Base-by-base conservation (phyloP, 1,140 invertebrate species). In the Diorhabda sublineata region DNA sequence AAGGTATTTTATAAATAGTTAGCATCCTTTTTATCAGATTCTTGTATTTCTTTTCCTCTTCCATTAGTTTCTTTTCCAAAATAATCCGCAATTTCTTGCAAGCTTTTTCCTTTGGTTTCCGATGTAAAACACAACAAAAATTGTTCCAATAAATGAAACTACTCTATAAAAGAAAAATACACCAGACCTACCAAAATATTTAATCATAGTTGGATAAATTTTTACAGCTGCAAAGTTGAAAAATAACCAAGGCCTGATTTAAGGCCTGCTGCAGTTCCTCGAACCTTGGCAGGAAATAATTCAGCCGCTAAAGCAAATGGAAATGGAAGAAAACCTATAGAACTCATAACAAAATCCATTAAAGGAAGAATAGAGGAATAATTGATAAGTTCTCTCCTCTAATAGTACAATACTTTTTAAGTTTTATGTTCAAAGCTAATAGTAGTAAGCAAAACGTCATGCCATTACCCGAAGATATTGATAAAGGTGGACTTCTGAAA, bases 251-350 rank as follows among this genome's bases (percentile, higher is more conserved):
- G 79, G 44, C 87, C 87, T 3, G 88, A 85, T 3, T 88, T 88
- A 3, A 91, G 64, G 0, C 89, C 89, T 1, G 88, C 87, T 0
- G 91, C 87, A 2, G 87, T 83, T 5, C 91, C 90, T 45, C 89
- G 84, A 2, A 89, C 85, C 68, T 86, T 86, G 47, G 84, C 75
- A 0, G 91, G 90, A 70, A 88, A 91, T 0, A 92, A 82, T 80
- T 94, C 92, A 0, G 91, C 90, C 68, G 91, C 84, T 84, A 92
- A 87, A 3, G 92, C 87, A 82, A 92, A 92, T 0, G 92, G 91
- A 4, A 90, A 67, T 0, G 87, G 85, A 11, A 89, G 80, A 59
- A 89, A 88, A 1, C 89, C 88, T 2, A 89, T 56, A 0, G 88
- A 88, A 66, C 86, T 87, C 5, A 84, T 81, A 42, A 89, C 83